Conservation (phyloP, 64 coral and sea anemone species). For the Catalaphyllia jardinei region DNA sequence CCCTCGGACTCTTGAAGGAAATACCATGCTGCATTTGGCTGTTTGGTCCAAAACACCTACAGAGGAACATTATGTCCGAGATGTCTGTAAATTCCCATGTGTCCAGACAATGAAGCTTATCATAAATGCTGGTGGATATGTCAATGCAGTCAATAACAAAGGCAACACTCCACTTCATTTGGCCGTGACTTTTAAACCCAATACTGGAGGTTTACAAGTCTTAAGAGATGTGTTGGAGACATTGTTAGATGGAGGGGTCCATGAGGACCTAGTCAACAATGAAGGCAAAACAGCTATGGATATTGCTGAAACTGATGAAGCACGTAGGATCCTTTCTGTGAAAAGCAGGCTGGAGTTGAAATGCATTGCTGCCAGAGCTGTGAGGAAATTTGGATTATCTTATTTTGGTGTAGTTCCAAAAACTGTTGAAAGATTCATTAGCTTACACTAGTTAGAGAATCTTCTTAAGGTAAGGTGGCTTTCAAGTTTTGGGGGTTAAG, state of each 20-base stretch:
- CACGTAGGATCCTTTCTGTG: constrained; percentile 35
- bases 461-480: too few species aligned
- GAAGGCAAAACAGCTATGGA: constrained; percentile 62
- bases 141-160: constrained; percentile 55
- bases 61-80: constrained; percentile 83
- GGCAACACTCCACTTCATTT: constrained; percentile 81
- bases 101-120: constrained; percentile 39
- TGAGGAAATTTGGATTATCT: constrained; percentile 47
- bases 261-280: constrained; percentile 68
- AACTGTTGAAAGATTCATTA: constrained; percentile 68
- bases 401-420: constrained; percentile 78
- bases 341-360: constrained; percentile 62
- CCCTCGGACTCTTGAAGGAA: constrained; percentile 56
- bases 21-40: constrained; percentile 67
- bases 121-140: constrained; percentile 57
- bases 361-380: constrained; percentile 72
- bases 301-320: constrained; percentile 52
- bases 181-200: constrained; percentile 55
- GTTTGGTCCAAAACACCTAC: constrained; percentile 70
- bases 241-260: constrained; percentile 48
- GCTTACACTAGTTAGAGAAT: constrained; percentile 51
- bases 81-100: constrained; percentile 77
- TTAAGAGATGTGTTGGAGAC: constrained; percentile 53
- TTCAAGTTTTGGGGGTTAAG: too few species aligned
- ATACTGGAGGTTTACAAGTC: constrained; percentile 31